Conservation (phyloP, 2,113 vertebrate species). For the Propithecus coquereli region DNA sequence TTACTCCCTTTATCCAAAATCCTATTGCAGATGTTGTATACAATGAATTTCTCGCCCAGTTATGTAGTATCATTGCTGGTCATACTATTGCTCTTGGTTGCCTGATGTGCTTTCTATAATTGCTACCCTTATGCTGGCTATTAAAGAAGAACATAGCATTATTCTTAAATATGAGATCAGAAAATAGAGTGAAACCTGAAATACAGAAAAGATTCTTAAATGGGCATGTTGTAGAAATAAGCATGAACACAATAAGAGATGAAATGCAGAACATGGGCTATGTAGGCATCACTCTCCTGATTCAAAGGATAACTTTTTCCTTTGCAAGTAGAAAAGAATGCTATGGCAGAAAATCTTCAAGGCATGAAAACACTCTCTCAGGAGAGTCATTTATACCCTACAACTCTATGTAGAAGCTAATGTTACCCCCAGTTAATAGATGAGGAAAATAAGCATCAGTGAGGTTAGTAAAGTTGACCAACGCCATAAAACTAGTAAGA, state of each 20-base stretch:
- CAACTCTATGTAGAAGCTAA: neutral
- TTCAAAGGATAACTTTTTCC: neutral
- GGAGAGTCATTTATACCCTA: neutral
- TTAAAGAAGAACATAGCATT: neutral
- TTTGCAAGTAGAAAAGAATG: neutral
- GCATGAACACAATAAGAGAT: neutral
- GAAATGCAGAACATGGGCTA: neutral
- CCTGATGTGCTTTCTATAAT: neutral
- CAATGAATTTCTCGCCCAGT: neutral
- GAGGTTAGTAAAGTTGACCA: neutral
- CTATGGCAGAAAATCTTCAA: neutral
- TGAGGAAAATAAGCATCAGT: neutral
- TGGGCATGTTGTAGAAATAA: neutral
- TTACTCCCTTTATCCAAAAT: neutral
- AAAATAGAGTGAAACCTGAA: neutral
- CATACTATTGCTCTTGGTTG: neutral
- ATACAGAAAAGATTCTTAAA: neutral
- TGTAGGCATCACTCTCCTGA: neutral
- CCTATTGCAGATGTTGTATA: neutral
- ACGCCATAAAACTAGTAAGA: neutral
- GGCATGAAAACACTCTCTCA: neutral
- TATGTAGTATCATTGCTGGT: neutral
- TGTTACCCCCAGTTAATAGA: neutral
- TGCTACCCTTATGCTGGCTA: neutral
- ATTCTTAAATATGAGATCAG: neutral